A percentile compares a stretch with the other conserved stretches of the same genome.
Conservation (phyloP, 2,888 invertebrate genomes). For the Chrysotoxum bicinctum region DNA sequence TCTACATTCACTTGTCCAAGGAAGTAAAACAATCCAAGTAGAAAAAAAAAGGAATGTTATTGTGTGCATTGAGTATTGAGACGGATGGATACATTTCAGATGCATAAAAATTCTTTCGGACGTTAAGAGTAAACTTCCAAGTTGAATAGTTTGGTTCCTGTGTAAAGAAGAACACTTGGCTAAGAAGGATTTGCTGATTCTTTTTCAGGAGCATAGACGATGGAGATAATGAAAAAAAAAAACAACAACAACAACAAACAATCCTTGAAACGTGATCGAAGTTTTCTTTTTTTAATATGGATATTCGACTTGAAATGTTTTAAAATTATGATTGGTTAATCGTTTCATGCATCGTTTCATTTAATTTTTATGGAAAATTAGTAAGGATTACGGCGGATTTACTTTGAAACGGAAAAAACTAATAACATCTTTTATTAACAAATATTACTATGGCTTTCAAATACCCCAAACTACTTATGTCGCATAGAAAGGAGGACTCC, state of each 20-base stretch:
- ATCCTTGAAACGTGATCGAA: neutral
- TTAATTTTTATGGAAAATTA: no score
- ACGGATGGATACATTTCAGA: constrained; percentile 52
- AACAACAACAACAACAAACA: neutral
- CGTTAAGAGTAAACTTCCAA: constrained; percentile 48
- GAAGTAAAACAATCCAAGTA: constrained; percentile 60
- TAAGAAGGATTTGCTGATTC: neutral
- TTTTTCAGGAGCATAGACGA: neutral
- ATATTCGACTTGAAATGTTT: no score
- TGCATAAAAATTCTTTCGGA: constrained; percentile 49
- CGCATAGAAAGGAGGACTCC: no score
- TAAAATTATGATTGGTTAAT: no score
- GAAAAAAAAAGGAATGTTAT: constrained; percentile 30
- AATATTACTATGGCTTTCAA: no score
- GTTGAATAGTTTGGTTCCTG: neutral
- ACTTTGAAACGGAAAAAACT: no score
- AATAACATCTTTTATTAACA: no score
- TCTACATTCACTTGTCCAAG: constrained; percentile 32
- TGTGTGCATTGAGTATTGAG: constrained; percentile 19
- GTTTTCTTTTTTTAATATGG: neutral
- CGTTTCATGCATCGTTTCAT: no score
- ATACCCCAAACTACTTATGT: no score
- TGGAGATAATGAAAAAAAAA: neutral
- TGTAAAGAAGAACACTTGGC: neutral
- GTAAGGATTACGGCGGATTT: no score